Percentiles rank a stretch among this genome's conserved stretches.
These are phyloP conservation scores for Ferdinandea cuprea DNA, from an alignment of 2,888 invertebrate genomes.

Conservation along the genomic window DNA sequence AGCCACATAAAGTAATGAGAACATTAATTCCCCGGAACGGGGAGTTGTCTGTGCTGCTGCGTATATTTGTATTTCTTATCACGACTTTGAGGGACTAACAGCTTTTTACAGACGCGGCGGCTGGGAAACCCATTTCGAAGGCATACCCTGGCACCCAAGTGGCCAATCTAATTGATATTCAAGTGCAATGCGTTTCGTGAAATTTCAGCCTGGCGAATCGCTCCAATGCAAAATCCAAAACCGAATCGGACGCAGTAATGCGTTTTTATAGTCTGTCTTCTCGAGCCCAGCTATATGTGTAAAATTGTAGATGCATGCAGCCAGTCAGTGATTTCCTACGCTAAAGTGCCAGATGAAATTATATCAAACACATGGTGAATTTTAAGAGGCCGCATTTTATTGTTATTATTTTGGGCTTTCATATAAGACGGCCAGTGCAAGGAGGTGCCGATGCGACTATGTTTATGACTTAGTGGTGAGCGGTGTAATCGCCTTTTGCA, in stretches of 20 bases:
- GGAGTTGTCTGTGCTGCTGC: background rate
- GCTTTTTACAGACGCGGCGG: constrained; percentile 19
- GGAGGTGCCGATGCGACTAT: constrained; percentile 22
- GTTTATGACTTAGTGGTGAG: constrained; percentile 34
- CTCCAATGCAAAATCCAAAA: constrained; percentile 30
- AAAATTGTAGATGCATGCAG: background rate
- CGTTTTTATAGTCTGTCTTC: constrained; percentile 26
- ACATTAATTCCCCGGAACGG: constrained; percentile 20
- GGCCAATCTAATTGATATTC: constrained; percentile 66
- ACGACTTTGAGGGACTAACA: constrained; percentile 44
- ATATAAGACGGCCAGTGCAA: background rate
- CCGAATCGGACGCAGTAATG: background rate
- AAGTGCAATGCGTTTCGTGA: constrained; percentile 52
- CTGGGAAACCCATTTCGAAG: constrained; percentile 52
- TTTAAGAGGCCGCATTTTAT: constrained; percentile 47
- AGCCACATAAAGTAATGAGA: constrained; percentile 10
- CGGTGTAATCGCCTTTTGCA: constrained; percentile 18
- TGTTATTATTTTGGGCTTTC: constrained; percentile 54
- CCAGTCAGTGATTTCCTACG: constrained; percentile 21
- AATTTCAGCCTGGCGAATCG: constrained; percentile 47
- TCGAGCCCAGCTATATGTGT: background rate
- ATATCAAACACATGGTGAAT: constrained; percentile 70
- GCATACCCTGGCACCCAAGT: constrained; percentile 14
- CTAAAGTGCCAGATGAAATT: constrained; percentile 62
- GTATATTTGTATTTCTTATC: constrained; percentile 63